Percentiles rank a stretch among this genome's conserved stretches.
phyloP scores from a whole-genome alignment of 2,797 vertebrate species.

The Champsocephalus gunnari region DNA sequence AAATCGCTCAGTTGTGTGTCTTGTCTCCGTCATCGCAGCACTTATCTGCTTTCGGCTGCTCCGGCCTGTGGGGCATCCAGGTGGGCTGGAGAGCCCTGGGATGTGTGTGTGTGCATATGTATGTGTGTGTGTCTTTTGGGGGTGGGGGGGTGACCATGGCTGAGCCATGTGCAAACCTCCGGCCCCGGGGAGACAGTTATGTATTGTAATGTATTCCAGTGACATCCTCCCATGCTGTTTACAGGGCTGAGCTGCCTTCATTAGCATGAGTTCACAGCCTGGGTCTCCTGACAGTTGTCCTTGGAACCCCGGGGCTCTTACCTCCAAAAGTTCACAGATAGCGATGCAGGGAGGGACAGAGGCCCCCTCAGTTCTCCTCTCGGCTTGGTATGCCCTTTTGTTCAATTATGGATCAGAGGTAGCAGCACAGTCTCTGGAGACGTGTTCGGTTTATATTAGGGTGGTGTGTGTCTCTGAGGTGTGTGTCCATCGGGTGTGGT shows the following conservation, averaged over 20 bases:
- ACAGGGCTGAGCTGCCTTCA: slow-evolving; percentile 86
- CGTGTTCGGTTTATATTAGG: slow-evolving; percentile 47
- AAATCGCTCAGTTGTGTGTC: slow-evolving; percentile 34
- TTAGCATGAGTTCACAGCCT: slow-evolving; percentile 87
- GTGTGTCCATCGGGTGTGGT: slow-evolving; percentile 22
- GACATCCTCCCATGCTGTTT: slow-evolving; percentile 88
- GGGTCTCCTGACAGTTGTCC: slow-evolving; percentile 87
- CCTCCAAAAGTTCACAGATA: slow-evolving; percentile 82
- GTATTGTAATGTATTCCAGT: slow-evolving; percentile 89
- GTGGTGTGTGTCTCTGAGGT: slow-evolving; percentile 32
- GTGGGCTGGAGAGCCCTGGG: slow-evolving; percentile 58
- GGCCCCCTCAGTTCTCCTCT: slow-evolving; percentile 52
- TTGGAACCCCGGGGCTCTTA: slow-evolving; percentile 84
- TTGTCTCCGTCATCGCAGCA: slow-evolving; percentile 36
- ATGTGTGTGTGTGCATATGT: slow-evolving; percentile 10
- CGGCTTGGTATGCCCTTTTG: slow-evolving; percentile 71
- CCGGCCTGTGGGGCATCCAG: slow-evolving; percentile 63
- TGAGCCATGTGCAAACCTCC: slow-evolving; percentile 72
- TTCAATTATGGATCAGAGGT: slow-evolving; percentile 78
- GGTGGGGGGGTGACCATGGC: slow-evolving; percentile 43
- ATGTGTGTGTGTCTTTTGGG: slow-evolving; percentile 11
- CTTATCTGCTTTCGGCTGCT: slow-evolving; percentile 46
- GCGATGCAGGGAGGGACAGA: slow-evolving; percentile 65
- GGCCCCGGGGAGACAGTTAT: slow-evolving; percentile 86
- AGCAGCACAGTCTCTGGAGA: slow-evolving; percentile 59